phyloP scores from a whole-genome alignment of 2,888 invertebrate species.

The Nemotelus pantherinus region DNA sequence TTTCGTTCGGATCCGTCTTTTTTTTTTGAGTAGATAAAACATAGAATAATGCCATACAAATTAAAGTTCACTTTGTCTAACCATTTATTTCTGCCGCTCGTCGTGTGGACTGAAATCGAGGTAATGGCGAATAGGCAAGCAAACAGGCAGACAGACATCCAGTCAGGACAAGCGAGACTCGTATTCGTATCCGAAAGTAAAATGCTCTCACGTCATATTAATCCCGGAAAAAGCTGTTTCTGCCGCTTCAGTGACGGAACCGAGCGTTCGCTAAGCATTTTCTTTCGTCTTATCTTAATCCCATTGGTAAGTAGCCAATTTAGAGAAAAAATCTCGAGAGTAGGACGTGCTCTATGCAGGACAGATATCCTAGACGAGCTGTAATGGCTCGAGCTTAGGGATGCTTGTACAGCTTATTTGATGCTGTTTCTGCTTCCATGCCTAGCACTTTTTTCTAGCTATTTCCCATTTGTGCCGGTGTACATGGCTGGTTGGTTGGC shows the following conservation, averaged over 20 bases:
- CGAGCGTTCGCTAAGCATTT: constrained; percentile 28
- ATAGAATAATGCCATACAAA: constrained; percentile 38
- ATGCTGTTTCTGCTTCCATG: background rate
- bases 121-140: no score
- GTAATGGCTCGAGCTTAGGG: constrained; percentile 5
- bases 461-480: background rate
- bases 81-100: constrained; percentile 25
- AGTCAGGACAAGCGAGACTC: background rate
- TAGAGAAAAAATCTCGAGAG: constrained; percentile 34
- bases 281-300: constrained; percentile 43
- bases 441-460: background rate
- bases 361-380: background rate
- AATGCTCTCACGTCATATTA: constrained; percentile 41
- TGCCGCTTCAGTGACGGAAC: constrained; percentile 15
- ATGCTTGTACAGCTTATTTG: background rate
- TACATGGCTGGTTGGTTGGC: no score
- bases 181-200: background rate
- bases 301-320: constrained; percentile 43
- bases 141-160: background rate
- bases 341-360: constrained; percentile 10
- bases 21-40: constrained; percentile 20
- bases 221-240: constrained; percentile 35
- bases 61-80: constrained; percentile 39
- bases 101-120: background rate
- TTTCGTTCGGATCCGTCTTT: background rate